Percentiles rank a stretch among this genome's conserved stretches.
Evolutionary conservation across 1,140 invertebrate species (phyloP).

Genomic region (Rhynchophorus ferrugineus): DNA sequence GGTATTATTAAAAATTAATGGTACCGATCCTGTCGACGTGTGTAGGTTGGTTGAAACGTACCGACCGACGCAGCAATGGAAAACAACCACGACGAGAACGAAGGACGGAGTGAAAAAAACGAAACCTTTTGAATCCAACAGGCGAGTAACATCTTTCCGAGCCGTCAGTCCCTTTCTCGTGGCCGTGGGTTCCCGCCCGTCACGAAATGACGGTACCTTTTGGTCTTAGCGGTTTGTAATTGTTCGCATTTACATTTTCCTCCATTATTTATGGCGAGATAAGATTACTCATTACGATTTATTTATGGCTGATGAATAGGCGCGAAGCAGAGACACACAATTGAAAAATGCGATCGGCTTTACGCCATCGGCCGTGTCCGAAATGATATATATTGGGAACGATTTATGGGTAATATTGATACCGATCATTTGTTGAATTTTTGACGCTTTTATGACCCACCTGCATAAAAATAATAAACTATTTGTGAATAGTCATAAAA

Average conservation of each 20-base stretch:
- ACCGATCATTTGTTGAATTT: too few species aligned
- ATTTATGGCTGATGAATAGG: neutral
- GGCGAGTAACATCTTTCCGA: neutral
- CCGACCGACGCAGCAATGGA: too few species aligned
- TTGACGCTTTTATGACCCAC: too few species aligned
- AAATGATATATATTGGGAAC: neutral
- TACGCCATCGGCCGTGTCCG: neutral
- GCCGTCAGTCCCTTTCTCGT: neutral
- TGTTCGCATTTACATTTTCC: conserved; percentile 6
- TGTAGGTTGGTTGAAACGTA: neutral
- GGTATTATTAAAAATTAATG: too few species aligned
- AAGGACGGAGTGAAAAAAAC: too few species aligned
- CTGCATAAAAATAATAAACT: too few species aligned
- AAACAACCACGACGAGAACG: too few species aligned
- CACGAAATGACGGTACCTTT: conserved; percentile 4
- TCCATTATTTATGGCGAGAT: neutral
- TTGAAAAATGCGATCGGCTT: neutral
- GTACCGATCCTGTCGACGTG: neutral
- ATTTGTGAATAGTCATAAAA: too few species aligned
- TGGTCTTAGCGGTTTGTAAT: conserved; percentile 7
- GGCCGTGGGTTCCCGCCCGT: conserved; percentile 6
- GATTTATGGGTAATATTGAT: too few species aligned
- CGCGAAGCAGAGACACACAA: neutral
- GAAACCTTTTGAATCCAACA: conserved; percentile 1
- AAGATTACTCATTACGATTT: neutral